Evolutionary conservation across 2,797 vertebrate species (phyloP), one percentile per base, ranked within the genome.

Genomic region (Notoglanidium macrostoma): DNA sequence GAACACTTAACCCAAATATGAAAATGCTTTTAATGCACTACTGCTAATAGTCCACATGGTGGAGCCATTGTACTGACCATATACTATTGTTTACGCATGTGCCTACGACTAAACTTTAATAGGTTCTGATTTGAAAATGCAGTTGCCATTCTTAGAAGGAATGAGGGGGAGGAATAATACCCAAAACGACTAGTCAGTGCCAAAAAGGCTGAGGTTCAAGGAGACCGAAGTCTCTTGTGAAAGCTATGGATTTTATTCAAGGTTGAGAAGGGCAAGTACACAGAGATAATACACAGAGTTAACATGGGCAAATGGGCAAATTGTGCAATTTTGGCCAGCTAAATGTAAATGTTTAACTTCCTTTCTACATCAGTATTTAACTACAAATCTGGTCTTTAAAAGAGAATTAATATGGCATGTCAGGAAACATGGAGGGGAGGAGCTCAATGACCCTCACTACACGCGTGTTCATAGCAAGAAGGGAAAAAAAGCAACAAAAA

Each of bases 311-410:
- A 63, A 35, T 1, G 8, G 40, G 12, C 23, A 46, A 67, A 55
- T 76, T 83, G 44, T 17, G 70, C 80, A 87, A 77, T 67, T 87
- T 77, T 59, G 14, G 17, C 7, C 46, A 65, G 12, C 17, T 35
- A 59, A 21, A 21, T 79, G 81, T 87, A 61, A 87, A 87, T 78
- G 81, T 84, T 84, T 84, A 87, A 87, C 82, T 49, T 55, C 8
- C 3, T 4, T 83, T n/a, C 5, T 8, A 5, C 17, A 19, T 1
- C 40, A 10, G 26, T 7, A 83, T 83, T 5, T 17, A 54, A 21
- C 74, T 55, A 12, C 73, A 35, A 32, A 29, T 15, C 19, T 68
- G 81, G 14, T 32, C 9, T 12, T 49, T 61, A 51, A 32, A 61
- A 0, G 1, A 49, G 55, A 73, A 40, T 65, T 73, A 35, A 51